phyloP scores from a whole-genome alignment of 2,113 vertebrate genomes.

The Lagopus muta region DNA sequence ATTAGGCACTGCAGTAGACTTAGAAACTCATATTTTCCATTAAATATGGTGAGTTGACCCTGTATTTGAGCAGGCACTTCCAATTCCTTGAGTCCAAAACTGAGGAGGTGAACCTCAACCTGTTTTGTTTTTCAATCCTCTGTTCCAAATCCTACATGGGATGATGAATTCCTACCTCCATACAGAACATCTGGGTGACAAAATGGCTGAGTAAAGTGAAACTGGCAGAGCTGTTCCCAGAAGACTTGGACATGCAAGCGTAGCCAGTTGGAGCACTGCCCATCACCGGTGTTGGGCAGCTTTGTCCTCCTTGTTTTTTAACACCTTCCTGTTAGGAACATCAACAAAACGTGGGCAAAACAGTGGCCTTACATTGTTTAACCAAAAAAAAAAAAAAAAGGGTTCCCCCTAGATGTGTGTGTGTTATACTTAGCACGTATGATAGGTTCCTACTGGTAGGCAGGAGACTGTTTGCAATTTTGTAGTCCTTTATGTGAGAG shows the following conservation, averaged over 20 bases:
- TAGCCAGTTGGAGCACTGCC: neutral
- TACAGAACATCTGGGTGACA: neutral
- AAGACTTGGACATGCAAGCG: rapidly evolving
- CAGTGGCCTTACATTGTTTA: neutral
- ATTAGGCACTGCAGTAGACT: neutral
- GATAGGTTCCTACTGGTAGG: neutral
- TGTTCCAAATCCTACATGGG: neutral
- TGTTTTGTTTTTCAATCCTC: neutral
- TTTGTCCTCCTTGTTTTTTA: neutral
- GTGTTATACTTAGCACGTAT: no score
- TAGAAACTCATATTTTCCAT: neutral
- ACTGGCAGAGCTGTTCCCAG: neutral
- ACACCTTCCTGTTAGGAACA: neutral
- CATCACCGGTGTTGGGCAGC: neutral
- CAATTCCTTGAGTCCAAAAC: neutral
- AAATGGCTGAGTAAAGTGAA: rapidly evolving
- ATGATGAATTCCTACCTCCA: neutral
- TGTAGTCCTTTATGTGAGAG: neutral
- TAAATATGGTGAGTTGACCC: neutral
- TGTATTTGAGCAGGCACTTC: neutral
- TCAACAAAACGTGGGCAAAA: neutral
- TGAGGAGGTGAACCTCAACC: neutral
- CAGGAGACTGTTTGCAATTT: neutral
- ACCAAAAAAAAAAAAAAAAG: neutral
- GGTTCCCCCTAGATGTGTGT: neutral